These are phyloP conservation scores for Podilymbus podiceps DNA, from an alignment of 2,113 vertebrate genomes.

Conservation along the genomic window DNA sequence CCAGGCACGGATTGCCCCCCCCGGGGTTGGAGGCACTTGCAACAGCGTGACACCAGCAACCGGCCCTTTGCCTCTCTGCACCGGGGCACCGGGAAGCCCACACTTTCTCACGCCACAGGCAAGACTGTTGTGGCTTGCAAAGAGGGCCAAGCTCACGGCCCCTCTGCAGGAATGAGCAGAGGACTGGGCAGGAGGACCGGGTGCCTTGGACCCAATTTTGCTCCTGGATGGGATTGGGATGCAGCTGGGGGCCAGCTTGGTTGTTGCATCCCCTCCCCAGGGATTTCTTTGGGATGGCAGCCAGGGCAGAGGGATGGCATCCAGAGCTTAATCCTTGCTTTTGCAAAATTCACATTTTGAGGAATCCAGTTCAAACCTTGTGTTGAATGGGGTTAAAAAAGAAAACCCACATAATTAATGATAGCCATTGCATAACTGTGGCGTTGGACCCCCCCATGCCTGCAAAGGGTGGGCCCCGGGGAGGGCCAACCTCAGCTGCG, in stretches of 20 bases:
- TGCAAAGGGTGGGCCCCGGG: accelerated
- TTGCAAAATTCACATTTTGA: background rate
- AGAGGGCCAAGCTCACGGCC: background rate
- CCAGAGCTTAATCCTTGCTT: background rate
- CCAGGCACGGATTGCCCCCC: background rate
- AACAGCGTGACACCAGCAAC: background rate
- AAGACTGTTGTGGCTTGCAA: background rate
- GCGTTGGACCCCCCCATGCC: background rate
- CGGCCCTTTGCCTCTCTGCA: background rate
- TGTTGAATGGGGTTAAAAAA: background rate
- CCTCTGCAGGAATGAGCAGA: background rate
- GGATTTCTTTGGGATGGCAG: background rate
- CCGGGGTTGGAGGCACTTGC: accelerated
- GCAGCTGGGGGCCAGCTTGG: background rate
- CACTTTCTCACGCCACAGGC: background rate
- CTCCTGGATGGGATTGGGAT: background rate
- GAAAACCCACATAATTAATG: background rate
- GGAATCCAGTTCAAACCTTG: background rate
- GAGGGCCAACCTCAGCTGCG: background rate
- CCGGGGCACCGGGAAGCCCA: accelerated
- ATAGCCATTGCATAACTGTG: background rate
- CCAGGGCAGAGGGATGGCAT: background rate
- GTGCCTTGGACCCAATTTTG: background rate
- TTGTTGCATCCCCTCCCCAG: background rate
- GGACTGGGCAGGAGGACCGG: accelerated